These are phyloP conservation scores for Chromobotia macracanthus DNA, from an alignment of 2,797 vertebrate genomes.

Conservation along the genomic window DNA sequence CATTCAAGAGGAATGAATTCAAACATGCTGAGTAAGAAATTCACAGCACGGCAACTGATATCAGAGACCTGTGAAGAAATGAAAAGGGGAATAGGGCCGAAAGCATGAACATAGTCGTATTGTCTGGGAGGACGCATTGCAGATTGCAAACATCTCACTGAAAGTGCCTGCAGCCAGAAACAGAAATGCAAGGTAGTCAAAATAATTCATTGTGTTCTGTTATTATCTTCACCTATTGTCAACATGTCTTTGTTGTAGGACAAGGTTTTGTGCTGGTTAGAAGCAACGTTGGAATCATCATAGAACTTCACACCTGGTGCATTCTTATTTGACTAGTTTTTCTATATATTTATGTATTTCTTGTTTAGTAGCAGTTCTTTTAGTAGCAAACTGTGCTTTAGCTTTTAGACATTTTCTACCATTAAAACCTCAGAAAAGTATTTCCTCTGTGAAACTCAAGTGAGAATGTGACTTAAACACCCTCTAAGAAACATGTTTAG, in stretches of 20 bases:
- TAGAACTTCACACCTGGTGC: no score
- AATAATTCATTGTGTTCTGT: conserved; percentile 41
- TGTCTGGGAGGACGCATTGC: conserved; percentile 23
- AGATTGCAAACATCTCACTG: conserved; percentile 22
- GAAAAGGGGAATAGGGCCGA: conserved; percentile 32
- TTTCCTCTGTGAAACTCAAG: not conserved
- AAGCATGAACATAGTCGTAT: conserved; percentile 28
- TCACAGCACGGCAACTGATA: conserved; percentile 44
- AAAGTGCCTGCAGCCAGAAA: conserved; percentile 13
- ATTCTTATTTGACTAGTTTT: no score
- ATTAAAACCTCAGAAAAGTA: no score
- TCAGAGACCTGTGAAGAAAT: conserved; percentile 34
- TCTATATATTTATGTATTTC: no score
- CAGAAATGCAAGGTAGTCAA: conserved; percentile 14
- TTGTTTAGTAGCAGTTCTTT: no score
- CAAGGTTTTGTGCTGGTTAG: conserved; percentile 31
- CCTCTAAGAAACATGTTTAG: not conserved
- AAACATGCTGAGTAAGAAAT: conserved; percentile 56
- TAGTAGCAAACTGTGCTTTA: no score
- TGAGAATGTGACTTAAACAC: not conserved
- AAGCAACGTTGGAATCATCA: conserved; percentile 3
- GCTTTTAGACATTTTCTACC: no score
- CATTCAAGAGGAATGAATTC: conserved; percentile 43
- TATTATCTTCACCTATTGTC: conserved; percentile 42
- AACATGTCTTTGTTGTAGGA: not conserved